Percentiles rank a stretch among this genome's conserved stretches.
These are phyloP conservation scores for Drosophila teissieri DNA, from an alignment of 1,140 invertebrate species.

Conservation along the genomic window DNA sequence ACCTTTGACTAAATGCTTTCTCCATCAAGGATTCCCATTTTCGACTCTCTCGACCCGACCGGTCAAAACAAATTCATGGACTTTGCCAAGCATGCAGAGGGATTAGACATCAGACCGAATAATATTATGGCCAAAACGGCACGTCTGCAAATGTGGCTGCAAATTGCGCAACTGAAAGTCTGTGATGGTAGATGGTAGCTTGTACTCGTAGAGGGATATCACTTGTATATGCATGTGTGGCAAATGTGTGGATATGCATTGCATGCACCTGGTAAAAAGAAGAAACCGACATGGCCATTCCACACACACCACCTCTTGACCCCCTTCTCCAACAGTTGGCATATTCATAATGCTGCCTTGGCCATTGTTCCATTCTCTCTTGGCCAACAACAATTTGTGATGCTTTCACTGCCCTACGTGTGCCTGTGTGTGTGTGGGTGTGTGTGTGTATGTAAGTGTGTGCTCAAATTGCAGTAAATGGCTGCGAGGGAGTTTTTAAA, in stretches of 20 bases:
- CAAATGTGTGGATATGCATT: slow-evolving; percentile 39
- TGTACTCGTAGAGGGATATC: too few species aligned
- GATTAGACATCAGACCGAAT: slow-evolving; percentile 15
- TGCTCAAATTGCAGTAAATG: slow-evolving; percentile 70
- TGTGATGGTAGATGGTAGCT: background rate
- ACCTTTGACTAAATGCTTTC: slow-evolving; percentile 4
- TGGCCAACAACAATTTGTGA: slow-evolving; percentile 51
- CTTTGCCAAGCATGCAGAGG: slow-evolving; percentile 7
- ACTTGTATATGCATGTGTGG: slow-evolving; percentile 47
- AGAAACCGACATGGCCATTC: slow-evolving; percentile 29
- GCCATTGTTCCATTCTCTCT: slow-evolving; percentile 60
- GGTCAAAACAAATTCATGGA: slow-evolving; percentile 48
- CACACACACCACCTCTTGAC: slow-evolving; percentile 16
- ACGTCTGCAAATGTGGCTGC: slow-evolving; percentile 44
- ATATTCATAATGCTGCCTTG: slow-evolving; percentile 58
- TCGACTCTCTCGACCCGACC: slow-evolving; percentile 4
- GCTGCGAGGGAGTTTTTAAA: slow-evolving; percentile 19
- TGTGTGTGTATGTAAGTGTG: slow-evolving; percentile 13
- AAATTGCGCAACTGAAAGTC: slow-evolving; percentile 45
- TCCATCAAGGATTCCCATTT: background rate
- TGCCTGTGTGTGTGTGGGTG: background rate
- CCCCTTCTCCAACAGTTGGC: slow-evolving; percentile 23
- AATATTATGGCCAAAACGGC: slow-evolving; percentile 32
- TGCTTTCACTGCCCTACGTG: slow-evolving; percentile 5
- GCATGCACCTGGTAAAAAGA: slow-evolving; percentile 20